These are phyloP conservation scores for Dromius quadrimaculatus DNA, from an alignment of 2,888 invertebrate genomes.

Conservation along the genomic window DNA sequence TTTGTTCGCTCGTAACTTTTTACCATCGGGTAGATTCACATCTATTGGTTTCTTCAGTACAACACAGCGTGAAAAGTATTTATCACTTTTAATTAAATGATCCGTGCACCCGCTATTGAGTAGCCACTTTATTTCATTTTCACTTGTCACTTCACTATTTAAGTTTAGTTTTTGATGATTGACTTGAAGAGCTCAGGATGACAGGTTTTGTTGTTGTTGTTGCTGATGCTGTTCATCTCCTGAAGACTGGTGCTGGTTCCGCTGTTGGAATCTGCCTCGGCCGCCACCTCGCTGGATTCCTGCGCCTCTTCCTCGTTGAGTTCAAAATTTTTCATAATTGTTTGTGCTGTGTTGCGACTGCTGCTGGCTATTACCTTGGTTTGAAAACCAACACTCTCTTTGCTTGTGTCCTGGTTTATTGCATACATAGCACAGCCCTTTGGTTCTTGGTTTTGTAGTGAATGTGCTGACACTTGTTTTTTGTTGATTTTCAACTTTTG, in stretches of 20 bases:
- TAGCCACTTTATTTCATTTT: conserved; percentile 38
- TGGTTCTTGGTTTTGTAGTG: conserved; percentile 3
- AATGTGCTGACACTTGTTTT: too few species aligned
- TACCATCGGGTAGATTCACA: conserved; percentile 51
- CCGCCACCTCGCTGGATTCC: too few species aligned
- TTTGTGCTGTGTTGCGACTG: too few species aligned
- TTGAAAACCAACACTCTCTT: conserved; percentile 52
- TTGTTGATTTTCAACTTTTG: conserved; percentile 3
- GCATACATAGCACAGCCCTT: conserved; percentile 54
- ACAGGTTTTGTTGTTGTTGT: too few species aligned
- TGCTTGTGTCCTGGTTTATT: conserved; percentile 55
- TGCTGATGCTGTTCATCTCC: not conserved
- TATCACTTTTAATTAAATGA: conserved; percentile 51
- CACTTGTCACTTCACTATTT: not conserved
- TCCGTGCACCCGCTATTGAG: conserved; percentile 53
- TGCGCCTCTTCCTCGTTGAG: too few species aligned
- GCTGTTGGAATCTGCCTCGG: too few species aligned
- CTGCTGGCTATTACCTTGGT: too few species aligned
- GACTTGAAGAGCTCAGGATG: too few species aligned
- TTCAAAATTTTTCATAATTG: too few species aligned
- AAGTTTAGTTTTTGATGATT: too few species aligned
- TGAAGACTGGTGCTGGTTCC: not conserved
- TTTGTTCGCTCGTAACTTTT: conserved; percentile 52
- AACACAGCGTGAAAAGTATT: conserved; percentile 42
- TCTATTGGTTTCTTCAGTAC: conserved; percentile 43